Evolutionary conservation across 2,888 invertebrate genomes (phyloP).

Genomic region (Uropetala carovei): DNA sequence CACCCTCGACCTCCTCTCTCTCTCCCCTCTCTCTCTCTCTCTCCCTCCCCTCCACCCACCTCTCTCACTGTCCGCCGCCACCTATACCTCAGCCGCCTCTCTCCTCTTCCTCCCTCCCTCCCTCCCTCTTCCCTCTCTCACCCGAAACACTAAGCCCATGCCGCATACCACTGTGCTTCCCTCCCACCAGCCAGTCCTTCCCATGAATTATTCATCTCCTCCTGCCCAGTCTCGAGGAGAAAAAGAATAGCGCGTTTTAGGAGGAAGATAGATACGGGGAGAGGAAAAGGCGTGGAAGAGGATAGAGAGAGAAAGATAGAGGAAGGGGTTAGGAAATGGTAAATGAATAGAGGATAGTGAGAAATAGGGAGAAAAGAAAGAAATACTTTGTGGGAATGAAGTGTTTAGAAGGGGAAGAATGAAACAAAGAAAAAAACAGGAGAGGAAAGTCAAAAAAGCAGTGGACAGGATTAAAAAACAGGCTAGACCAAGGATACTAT

Average conservation of each 20-base stretch:
- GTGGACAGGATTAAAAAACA: no score
- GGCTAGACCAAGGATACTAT: no score
- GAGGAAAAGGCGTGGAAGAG: not conserved
- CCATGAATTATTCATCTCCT: slow-evolving; percentile 46
- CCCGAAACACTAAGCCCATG: slow-evolving; percentile 1
- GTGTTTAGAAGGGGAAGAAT: no score
- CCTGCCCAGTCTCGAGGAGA: not conserved
- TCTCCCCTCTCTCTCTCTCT: not conserved
- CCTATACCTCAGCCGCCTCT: no score
- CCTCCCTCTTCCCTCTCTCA: not conserved
- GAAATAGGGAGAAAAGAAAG: not conserved
- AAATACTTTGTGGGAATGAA: no score
- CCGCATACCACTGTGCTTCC: slow-evolving; percentile 19
- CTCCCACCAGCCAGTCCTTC: not conserved
- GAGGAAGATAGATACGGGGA: not conserved
- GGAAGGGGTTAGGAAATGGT: not conserved
- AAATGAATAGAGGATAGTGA: not conserved
- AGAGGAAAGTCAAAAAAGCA: no score
- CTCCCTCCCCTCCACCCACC: not conserved
- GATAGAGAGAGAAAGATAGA: not conserved
- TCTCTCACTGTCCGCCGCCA: not conserved
- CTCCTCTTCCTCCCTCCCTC: not conserved
- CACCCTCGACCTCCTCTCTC: not conserved
- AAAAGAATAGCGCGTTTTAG: not conserved
- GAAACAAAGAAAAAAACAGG: no score